phyloP scores from a whole-genome alignment of 2,888 invertebrate species.

The Meteorus colon region DNA sequence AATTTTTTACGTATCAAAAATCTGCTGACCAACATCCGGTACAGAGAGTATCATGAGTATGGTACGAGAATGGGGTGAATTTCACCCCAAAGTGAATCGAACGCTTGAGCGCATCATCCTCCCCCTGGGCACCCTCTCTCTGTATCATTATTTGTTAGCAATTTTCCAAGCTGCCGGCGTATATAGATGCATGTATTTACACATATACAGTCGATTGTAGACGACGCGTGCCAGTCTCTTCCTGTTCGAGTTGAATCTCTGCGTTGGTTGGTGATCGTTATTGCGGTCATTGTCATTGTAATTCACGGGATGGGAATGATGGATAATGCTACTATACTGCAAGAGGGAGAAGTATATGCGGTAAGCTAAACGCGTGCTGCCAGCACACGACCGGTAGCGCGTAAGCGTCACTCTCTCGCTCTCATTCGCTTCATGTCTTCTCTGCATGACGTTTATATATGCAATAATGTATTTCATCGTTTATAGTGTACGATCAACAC shows the following conservation, averaged over 20 bases:
- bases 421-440: constrained; percentile 1
- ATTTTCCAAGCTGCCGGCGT: constrained; percentile 71
- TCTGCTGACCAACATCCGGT: constrained; percentile 33
- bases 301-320: constrained; percentile 59
- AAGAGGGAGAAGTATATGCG: constrained; percentile 14
- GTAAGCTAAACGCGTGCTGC: constrained; percentile 52
- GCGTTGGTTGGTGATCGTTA: constrained; percentile 57
- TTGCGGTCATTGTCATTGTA: constrained; percentile 63
- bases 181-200: constrained; percentile 46
- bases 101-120: constrained; percentile 16
- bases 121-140: constrained; percentile 46
- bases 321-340: constrained; percentile 57
- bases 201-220: constrained; percentile 34
- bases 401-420: constrained; percentile 45
- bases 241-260: constrained; percentile 41
- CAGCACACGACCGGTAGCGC: constrained; percentile 61
- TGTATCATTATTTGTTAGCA: constrained; percentile 70
- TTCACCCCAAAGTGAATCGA: constrained; percentile 25
- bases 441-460: constrained; percentile 26
- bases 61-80: constrained; percentile 1
- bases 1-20: background rate
- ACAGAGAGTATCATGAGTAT: background rate
- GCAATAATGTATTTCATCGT: constrained; percentile 31
- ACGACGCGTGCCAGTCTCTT: constrained; percentile 54
- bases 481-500: constrained; percentile 1